Evolutionary conservation across 2,113 vertebrate species (phyloP).

Genomic region (Dissostichus mawsoni): DNA sequence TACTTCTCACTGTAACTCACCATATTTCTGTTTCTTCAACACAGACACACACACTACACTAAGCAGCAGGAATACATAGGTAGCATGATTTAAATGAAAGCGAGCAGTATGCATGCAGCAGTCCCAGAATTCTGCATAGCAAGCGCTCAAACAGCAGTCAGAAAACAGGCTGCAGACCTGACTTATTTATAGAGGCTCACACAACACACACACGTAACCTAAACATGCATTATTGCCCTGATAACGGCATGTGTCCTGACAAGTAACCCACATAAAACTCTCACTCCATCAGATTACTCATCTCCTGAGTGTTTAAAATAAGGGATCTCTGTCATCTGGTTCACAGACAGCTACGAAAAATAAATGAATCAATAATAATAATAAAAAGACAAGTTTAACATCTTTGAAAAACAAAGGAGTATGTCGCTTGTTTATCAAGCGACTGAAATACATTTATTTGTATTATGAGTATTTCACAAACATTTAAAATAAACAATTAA

Average conservation of each 20-base stretch:
- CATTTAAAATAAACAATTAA: no score
- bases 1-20: slow-evolving; percentile 5
- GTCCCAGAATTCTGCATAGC: not conserved
- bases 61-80: slow-evolving; percentile 13
- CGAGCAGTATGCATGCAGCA: slow-evolving; percentile 37
- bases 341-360: not conserved
- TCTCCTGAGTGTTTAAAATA: not conserved
- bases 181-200: slow-evolving; percentile 12
- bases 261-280: not conserved
- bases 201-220: not conserved
- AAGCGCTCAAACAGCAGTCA: not conserved
- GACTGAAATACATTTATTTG: no score
- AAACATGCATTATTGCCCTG: not conserved
- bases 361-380: no score
- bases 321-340: not conserved
- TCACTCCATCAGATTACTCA: not conserved
- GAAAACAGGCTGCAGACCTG: slow-evolving; percentile 26
- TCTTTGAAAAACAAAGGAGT: no score
- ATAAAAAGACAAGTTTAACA: not conserved
- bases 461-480: no score
- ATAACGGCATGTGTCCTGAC: not conserved
- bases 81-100: slow-evolving; percentile 24
- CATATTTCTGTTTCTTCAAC: not conserved
- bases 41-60: not conserved
- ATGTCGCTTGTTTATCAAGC: no score